phyloP scores from a whole-genome alignment of 2,113 vertebrate species.

The Kryptolebias marmoratus region DNA sequence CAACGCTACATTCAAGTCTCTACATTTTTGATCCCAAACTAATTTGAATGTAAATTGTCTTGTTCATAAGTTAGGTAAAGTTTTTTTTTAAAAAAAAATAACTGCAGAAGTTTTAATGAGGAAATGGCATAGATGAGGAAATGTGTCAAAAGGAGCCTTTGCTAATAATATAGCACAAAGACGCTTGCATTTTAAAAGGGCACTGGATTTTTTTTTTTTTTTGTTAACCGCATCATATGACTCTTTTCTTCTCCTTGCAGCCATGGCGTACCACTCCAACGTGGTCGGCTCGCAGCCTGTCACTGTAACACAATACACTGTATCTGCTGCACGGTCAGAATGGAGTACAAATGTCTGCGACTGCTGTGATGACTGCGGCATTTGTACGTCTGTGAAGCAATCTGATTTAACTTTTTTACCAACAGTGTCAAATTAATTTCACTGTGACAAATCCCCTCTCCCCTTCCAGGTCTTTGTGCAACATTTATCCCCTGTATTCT shows the following conservation, averaged over 20 bases:
- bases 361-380: conserved; percentile 81
- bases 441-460: background rate
- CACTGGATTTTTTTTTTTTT: background rate
- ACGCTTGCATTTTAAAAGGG: background rate
- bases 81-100: conserved; percentile 4
- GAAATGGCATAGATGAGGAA: background rate
- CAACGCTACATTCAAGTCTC: too few species aligned
- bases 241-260: conserved; percentile 36
- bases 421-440: background rate
- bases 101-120: background rate
- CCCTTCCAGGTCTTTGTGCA: conserved; percentile 84
- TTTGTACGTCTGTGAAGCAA: conserved; percentile 66
- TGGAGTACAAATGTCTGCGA: conserved; percentile 80
- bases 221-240: background rate
- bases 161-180: conserved; percentile 6
- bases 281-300: conserved; percentile 75
- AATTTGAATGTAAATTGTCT: too few species aligned
- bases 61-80: background rate
- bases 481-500: conserved; percentile 84
- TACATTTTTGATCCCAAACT: too few species aligned
- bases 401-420: background rate
- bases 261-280: conserved; percentile 76
- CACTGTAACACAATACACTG: conserved; percentile 64
- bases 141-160: background rate
- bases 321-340: conserved; percentile 53